phyloP scores from a whole-genome alignment of 1,140 invertebrate species.

The Brachionus plicatilis region DNA sequence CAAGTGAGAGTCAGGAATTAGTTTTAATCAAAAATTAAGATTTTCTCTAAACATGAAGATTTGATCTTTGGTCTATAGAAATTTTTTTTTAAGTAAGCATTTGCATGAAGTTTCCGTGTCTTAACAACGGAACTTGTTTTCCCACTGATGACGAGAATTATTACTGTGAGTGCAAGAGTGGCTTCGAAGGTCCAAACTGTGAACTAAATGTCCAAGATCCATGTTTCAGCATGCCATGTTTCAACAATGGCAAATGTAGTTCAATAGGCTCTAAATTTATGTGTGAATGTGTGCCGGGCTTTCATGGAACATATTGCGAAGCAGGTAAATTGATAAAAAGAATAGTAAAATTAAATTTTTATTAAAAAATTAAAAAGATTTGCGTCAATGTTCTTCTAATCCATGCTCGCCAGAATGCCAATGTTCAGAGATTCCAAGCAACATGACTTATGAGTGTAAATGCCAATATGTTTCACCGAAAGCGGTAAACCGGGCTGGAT shows the following conservation, averaged over 20 bases:
- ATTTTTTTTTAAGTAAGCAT: neutral
- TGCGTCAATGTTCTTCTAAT: neutral
- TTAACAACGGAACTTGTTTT: slow-evolving; percentile 33
- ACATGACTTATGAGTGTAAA: slow-evolving; percentile 31
- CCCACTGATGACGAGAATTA: slow-evolving; percentile 39
- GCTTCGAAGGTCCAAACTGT: slow-evolving; percentile 70
- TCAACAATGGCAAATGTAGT: slow-evolving; percentile 33
- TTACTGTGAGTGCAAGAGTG: slow-evolving; percentile 65
- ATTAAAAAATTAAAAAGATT: neutral
- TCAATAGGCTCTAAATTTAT: neutral
- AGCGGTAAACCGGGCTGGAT: neutral
- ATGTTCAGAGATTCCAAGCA: slow-evolving; percentile 12
- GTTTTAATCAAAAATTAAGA: too few species aligned
- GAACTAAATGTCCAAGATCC: slow-evolving; percentile 54
- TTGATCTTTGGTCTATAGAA: neutral
- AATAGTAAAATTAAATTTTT: neutral
- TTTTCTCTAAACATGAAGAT: too few species aligned
- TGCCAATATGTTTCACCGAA: neutral
- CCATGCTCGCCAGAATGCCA: slow-evolving; percentile 11
- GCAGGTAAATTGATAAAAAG: neutral
- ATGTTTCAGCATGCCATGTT: slow-evolving; percentile 36
- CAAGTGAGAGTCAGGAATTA: too few species aligned
- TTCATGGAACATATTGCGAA: slow-evolving; percentile 39
- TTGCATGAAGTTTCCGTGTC: slow-evolving; percentile 30
- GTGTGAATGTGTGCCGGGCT: slow-evolving; percentile 26